Conservation (phyloP, 2,113 vertebrate species). For the Macroglossus sobrinus region DNA sequence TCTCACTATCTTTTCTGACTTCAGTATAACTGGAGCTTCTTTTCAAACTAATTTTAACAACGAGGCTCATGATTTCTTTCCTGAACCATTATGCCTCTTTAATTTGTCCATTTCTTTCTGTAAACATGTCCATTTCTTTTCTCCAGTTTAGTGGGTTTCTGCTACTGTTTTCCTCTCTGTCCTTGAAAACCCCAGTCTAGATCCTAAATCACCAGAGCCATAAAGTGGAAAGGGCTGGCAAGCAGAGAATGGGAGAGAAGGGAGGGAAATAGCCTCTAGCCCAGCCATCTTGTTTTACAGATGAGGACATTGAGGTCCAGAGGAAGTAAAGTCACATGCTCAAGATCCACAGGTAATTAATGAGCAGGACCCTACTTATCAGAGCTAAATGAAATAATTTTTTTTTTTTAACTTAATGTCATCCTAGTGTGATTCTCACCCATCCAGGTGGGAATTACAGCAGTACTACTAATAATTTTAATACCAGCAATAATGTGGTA, state of each 20-base stretch:
- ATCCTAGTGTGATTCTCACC: neutral
- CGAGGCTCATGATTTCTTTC: neutral
- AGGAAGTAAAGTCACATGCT: neutral
- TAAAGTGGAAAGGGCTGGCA: neutral
- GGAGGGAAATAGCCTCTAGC: neutral
- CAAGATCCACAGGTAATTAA: neutral
- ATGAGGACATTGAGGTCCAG: neutral
- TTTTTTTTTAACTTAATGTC: neutral
- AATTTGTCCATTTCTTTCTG: constrained; percentile 21
- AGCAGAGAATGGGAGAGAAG: neutral
- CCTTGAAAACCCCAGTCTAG: neutral
- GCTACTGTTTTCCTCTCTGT: constrained; percentile 3
- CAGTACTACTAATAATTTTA: neutral
- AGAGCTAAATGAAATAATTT: neutral
- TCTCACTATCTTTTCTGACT: neutral
- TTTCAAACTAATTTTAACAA: neutral
- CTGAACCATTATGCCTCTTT: neutral
- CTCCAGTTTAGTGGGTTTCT: neutral
- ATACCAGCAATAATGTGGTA: neutral
- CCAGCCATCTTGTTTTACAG: neutral
- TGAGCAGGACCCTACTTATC: neutral
- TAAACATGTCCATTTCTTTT: neutral
- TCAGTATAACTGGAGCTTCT: constrained; percentile 12
- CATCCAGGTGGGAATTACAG: neutral
- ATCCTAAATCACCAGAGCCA: constrained; percentile 1